Conservation (phyloP, 2,888 invertebrate genomes). For the Proisotoma minuta region DNA sequence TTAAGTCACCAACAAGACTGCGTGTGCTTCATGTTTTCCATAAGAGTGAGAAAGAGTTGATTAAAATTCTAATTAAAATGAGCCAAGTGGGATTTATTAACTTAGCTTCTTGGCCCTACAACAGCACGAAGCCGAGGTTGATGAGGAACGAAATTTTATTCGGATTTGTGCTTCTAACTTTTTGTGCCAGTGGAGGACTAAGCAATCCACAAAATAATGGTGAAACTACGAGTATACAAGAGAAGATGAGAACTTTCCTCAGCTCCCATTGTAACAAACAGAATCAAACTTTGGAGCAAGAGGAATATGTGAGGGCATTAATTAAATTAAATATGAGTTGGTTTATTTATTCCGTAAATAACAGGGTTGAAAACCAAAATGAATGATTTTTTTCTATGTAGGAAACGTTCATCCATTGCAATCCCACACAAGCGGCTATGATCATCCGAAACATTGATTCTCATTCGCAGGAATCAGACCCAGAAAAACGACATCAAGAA, state of each 20-base stretch:
- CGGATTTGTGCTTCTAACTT: slow-evolving; percentile 8
- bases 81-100: slow-evolving; percentile 12
- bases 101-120: not conserved
- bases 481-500: slow-evolving; percentile 21
- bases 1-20: not conserved
- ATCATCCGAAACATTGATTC: slow-evolving; percentile 28
- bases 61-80: slow-evolving; percentile 16
- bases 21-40: not conserved
- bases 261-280: slow-evolving; percentile 28
- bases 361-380: not conserved
- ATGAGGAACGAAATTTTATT: not conserved
- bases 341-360: not conserved
- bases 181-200: slow-evolving; percentile 4
- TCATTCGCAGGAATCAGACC: slow-evolving; percentile 27
- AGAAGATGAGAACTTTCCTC: slow-evolving; percentile 31
- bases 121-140: not conserved
- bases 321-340: not conserved
- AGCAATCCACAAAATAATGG: not conserved
- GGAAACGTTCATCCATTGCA: slow-evolving; percentile 33
- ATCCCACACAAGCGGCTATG: slow-evolving; percentile 34
- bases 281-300: slow-evolving; percentile 33
- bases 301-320: slow-evolving; percentile 28
- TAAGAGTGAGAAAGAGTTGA: slow-evolving; percentile 1
- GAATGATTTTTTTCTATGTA: slow-evolving; percentile 10
- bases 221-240: slow-evolving; percentile 14